A percentile compares a stretch with the other conserved stretches of the same genome.
Evolutionary conservation across 2,113 vertebrate genomes (phyloP).

Genomic region (Cochlearius cochlearius): DNA sequence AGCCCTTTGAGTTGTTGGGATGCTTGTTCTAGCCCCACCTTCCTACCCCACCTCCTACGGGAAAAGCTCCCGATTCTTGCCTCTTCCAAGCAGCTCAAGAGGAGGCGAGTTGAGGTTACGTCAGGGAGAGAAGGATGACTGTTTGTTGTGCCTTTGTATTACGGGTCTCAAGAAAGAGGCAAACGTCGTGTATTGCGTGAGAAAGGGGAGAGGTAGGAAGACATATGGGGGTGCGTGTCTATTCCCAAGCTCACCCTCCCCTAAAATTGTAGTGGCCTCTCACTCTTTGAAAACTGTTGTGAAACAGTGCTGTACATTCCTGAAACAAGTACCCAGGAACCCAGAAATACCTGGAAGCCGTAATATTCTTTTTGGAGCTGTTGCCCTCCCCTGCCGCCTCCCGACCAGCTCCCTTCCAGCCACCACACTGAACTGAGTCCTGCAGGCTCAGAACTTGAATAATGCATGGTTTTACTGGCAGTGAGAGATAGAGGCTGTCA

Average conservation of each 20-base stretch:
- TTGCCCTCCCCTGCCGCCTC: background rate
- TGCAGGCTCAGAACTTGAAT: background rate
- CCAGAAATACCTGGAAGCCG: background rate
- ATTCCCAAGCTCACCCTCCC: background rate
- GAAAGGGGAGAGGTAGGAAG: background rate
- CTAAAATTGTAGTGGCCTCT: background rate
- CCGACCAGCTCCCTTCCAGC: background rate
- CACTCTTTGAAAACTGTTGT: background rate
- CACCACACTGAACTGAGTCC: background rate
- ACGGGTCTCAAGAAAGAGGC: background rate
- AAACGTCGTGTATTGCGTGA: background rate
- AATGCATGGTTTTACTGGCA: background rate
- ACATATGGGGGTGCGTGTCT: accelerated
- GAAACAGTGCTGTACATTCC: background rate
- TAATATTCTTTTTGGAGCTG: background rate
- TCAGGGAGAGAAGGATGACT: background rate
- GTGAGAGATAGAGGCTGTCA: background rate
- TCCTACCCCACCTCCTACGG: background rate
- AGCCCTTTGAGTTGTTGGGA: background rate
- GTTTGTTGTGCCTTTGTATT: background rate
- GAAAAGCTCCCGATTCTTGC: background rate
- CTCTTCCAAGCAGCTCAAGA: background rate
- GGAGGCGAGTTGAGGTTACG: background rate
- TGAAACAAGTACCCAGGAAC: background rate
- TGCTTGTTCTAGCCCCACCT: background rate